Conservation (phyloP, 2,888 invertebrate genomes). For the Nemotelus pantherinus region DNA sequence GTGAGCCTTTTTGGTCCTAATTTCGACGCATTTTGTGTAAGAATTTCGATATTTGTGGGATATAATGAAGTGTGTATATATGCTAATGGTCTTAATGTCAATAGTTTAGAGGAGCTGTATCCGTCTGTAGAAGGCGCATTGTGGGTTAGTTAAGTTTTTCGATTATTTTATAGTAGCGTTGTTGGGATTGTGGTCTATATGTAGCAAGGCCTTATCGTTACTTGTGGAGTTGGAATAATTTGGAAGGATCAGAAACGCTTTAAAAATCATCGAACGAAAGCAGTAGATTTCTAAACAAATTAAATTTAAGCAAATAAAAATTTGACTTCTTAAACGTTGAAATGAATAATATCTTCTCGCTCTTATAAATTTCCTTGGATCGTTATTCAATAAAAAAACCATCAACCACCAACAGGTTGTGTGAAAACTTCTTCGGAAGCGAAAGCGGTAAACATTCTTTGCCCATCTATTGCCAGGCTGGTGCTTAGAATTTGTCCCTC, state of each 20-base stretch:
- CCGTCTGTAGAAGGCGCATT: neutral
- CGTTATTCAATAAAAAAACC: constrained; percentile 20
- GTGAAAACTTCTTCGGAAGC: constrained; percentile 40
- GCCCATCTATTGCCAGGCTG: neutral
- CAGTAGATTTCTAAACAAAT: too few relatives aligned
- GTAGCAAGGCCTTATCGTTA: too few relatives aligned
- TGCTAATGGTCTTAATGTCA: constrained; percentile 7
- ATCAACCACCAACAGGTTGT: constrained; percentile 7
- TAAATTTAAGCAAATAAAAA: neutral
- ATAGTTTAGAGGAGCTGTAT: neutral
- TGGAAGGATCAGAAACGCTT: too few relatives aligned
- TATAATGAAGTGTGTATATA: constrained; percentile 22
- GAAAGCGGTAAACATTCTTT: neutral
- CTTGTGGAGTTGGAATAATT: too few relatives aligned
- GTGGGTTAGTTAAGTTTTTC: too few relatives aligned
- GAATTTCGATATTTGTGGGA: neutral
- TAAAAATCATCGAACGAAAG: too few relatives aligned
- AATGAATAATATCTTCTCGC: neutral
- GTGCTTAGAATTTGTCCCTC: neutral
- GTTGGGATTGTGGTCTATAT: too few relatives aligned
- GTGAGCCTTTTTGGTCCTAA: constrained; percentile 7
- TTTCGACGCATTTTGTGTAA: constrained; percentile 26
- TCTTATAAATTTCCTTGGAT: constrained; percentile 23
- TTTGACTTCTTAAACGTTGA: neutral
- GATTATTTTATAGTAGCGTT: too few relatives aligned